Evolutionary conservation across 2,888 invertebrate species (phyloP), one percentile per base, ranked within the genome.

Genomic region (Tachina fera): DNA sequence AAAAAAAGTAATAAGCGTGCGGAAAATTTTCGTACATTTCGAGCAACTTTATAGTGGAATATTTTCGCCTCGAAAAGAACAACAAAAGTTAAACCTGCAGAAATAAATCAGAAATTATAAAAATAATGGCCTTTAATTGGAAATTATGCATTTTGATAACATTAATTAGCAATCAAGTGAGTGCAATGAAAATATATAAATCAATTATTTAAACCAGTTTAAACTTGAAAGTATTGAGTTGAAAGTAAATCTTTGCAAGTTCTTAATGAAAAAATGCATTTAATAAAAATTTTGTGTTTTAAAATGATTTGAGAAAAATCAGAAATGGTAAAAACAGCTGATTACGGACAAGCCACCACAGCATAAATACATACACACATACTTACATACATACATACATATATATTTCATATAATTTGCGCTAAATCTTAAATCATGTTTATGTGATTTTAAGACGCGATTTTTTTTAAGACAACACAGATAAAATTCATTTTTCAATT

Each of bases 71-170:
- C 31, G 31, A 31, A 31, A 31, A 31, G 6, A 6, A 31, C 0
- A 31, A 31, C 31, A 43, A 9, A 58, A 49, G 11, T 5, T 2
- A 6, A 51, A 22, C 1, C 6, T 31, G 0, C 0, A 31, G 31
- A 45, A 43, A 51, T 22, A 56, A 71, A 71, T 70, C 11, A 58
- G 0, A 51, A 41, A n/a, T 22, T 39, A 68, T 51, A 63, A 63
- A 75, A 68, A 72, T 68, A 70, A 88, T 88, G 88, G 77, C 87
- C 61, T 84, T 75, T 53, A 86, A 86, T 53, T 86, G 84, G 84
- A 77, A 84, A 74, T 77, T 86, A 47, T 80, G 85, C 75, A 45
- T 88, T 60, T 70, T 87, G 56, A 87, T 80, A 76, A 76, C 80
- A 47, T 68, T 88, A 65, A 53, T 88, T 71, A 56, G 47, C 51